Evolutionary conservation across 1,140 invertebrate species (phyloP).

Genomic region (Lucilia cuprina): DNA sequence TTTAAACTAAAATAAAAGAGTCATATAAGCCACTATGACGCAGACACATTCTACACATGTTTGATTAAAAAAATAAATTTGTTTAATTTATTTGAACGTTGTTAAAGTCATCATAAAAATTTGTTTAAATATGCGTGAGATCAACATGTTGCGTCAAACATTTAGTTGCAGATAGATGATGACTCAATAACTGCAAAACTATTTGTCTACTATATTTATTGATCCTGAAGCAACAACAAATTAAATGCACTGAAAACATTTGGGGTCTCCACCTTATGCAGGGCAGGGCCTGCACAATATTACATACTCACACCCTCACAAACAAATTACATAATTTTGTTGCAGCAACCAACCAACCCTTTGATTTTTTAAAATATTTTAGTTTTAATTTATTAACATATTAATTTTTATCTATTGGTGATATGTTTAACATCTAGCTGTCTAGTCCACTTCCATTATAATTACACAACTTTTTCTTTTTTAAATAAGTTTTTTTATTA

Average conservation of each 20-base stretch:
- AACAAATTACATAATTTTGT: neutral
- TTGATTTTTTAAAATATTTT: neutral
- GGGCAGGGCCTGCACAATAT: neutral
- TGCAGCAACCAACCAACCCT: neutral
- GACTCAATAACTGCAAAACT: too few relatives aligned
- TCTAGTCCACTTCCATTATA: neutral
- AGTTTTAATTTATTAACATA: neutral
- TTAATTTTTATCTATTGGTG: neutral
- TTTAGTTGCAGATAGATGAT: too few relatives aligned
- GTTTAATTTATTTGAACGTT: too few relatives aligned
- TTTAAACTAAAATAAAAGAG: neutral
- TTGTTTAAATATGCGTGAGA: too few relatives aligned
- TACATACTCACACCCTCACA: neutral
- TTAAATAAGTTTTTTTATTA: neutral
- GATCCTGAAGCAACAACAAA: too few relatives aligned
- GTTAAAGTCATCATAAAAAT: too few relatives aligned
- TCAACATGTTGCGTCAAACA: neutral
- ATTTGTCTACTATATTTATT: too few relatives aligned
- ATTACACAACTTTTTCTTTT: conserved; percentile 31
- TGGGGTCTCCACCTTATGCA: neutral
- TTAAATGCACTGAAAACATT: neutral
- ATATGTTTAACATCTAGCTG: too few relatives aligned
- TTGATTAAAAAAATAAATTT: too few relatives aligned
- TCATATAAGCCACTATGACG: neutral
- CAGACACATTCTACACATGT: neutral